A percentile compares a stretch with the other conserved stretches of the same genome.
Evolutionary conservation across 1,140 invertebrate species (phyloP).

Genomic region (Dendrolimus punctatus): DNA sequence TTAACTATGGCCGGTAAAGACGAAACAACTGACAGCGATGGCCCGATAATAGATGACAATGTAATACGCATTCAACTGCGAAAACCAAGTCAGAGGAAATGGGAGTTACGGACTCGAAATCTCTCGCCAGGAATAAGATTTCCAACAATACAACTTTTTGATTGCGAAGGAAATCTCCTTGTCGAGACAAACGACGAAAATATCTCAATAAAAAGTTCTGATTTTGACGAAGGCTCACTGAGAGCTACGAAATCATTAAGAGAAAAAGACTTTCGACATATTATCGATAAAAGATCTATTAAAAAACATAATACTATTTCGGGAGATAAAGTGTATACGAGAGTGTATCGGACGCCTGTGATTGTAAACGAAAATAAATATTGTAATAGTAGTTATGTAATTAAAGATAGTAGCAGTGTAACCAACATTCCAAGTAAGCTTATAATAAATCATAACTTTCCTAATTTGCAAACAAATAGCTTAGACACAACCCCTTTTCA

Average conservation of each 20-base stretch:
- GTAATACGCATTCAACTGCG: conserved; percentile 67
- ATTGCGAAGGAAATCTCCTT: conserved; percentile 68
- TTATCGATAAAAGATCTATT: conserved; percentile 39
- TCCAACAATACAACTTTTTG: conserved; percentile 68
- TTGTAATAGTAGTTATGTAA: conserved; percentile 26
- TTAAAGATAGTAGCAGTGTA: conserved; percentile 35
- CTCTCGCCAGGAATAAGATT: conserved; percentile 59
- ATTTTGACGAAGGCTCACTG: conserved; percentile 37
- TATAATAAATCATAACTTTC: conserved; percentile 37
- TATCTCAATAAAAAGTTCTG: conserved; percentile 63
- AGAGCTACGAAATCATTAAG: conserved; percentile 49
- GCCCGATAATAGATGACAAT: conserved; percentile 65
- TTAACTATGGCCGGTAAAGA: conserved; percentile 48
- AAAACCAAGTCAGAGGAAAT: conserved; percentile 62
- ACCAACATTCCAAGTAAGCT: conserved; percentile 61
- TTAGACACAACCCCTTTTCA: conserved; percentile 53
- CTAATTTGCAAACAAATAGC: conserved; percentile 45
- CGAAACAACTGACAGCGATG: conserved; percentile 53
- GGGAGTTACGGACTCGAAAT: conserved; percentile 66
- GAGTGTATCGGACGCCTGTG: conserved; percentile 42
- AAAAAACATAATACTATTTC: conserved; percentile 63
- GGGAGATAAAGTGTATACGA: conserved; percentile 60
- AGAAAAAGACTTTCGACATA: conserved; percentile 54
- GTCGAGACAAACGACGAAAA: conserved; percentile 71
- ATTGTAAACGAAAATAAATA: conserved; percentile 26